Conservation (phyloP, 2,888 invertebrate species). For the Conomelus anceps region DNA sequence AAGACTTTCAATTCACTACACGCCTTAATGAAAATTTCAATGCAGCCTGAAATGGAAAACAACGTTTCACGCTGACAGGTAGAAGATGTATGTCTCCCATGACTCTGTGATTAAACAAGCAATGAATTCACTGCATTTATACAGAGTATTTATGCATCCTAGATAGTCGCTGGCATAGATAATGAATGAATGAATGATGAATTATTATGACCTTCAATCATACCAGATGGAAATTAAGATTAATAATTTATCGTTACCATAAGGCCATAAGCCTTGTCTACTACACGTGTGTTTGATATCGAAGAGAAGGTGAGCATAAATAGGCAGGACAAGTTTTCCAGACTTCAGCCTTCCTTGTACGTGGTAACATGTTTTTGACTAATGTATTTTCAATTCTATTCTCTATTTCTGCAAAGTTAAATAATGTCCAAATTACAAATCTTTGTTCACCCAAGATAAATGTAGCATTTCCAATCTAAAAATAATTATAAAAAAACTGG, state of each 20-base stretch:
- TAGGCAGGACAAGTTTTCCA: not conserved
- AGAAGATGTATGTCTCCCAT: not conserved
- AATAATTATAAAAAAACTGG: too few relatives aligned
- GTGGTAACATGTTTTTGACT: too few relatives aligned
- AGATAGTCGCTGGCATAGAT: not conserved
- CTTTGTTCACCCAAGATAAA: too few relatives aligned
- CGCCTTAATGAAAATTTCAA: not conserved
- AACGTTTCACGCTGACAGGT: not conserved
- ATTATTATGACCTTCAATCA: not conserved
- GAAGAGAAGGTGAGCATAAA: not conserved
- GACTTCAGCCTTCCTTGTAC: not conserved
- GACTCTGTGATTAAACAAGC: too few relatives aligned
- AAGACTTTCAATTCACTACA: not conserved
- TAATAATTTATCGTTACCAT: not conserved
- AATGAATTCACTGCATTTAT: not conserved
- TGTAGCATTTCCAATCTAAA: too few relatives aligned
- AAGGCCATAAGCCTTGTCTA: not conserved
- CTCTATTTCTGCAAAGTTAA: too few relatives aligned
- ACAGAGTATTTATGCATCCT: not conserved
- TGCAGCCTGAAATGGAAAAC: not conserved
- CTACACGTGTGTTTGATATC: not conserved
- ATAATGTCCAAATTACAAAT: too few relatives aligned
- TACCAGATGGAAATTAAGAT: not conserved
- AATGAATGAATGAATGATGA: not conserved
- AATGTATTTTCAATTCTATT: too few relatives aligned